Evolutionary conservation across 2,888 invertebrate genomes (phyloP).

Genomic region (Ischnus inquisitorius): DNA sequence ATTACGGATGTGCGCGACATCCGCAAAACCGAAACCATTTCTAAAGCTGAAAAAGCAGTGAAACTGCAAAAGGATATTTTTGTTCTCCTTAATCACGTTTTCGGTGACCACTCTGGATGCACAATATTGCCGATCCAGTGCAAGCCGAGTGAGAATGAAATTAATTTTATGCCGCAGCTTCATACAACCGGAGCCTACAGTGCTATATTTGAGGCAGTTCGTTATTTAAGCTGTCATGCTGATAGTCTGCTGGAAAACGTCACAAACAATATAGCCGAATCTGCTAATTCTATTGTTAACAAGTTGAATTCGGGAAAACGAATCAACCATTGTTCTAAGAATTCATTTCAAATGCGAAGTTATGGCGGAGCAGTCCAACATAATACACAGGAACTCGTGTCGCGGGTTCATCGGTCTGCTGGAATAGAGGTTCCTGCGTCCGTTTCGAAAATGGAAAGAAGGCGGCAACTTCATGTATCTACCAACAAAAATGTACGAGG

Average conservation of each 20-base stretch:
- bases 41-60: not conserved
- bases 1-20: slow-evolving; percentile 13
- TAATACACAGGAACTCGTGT: slow-evolving; percentile 73
- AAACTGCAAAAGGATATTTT: slow-evolving; percentile 58
- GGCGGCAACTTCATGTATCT: not conserved
- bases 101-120: slow-evolving; percentile 68
- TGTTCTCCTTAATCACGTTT: slow-evolving; percentile 61
- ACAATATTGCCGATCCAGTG: slow-evolving; percentile 2
- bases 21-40: not conserved
- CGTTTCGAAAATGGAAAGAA: slow-evolving; percentile 35
- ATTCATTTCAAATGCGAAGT: slow-evolving; percentile 78
- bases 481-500: not conserved
- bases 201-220: slow-evolving; percentile 48
- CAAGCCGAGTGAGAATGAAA: not conserved
- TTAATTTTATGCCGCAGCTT: slow-evolving; percentile 22
- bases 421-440: not conserved
- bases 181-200: slow-evolving; percentile 53
- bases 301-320: slow-evolving; percentile 69
- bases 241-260: slow-evolving; percentile 66
- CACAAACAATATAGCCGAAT: slow-evolving; percentile 70
- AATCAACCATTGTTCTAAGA: slow-evolving; percentile 73
- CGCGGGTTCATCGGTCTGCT: slow-evolving; percentile 6
- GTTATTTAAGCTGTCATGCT: slow-evolving; percentile 50
- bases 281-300: slow-evolving; percentile 18
- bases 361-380: slow-evolving; percentile 38